phyloP scores from a whole-genome alignment of 1,140 invertebrate genomes.

The Octopus sinensis region DNA sequence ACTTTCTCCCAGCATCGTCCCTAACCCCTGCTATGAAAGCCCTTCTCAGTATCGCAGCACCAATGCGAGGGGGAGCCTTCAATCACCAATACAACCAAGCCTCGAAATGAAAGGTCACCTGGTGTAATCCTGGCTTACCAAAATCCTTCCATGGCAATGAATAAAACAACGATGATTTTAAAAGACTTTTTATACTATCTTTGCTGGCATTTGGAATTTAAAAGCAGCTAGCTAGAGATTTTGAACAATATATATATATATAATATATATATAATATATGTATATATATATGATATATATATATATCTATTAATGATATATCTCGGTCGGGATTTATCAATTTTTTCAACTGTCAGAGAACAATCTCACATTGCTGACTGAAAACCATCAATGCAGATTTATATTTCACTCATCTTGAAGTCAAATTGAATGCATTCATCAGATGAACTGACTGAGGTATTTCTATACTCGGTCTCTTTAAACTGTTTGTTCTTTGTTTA shows the following conservation, averaged over 20 bases:
- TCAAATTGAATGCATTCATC: too few species aligned
- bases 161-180: background rate
- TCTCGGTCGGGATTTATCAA: background rate
- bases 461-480: too few species aligned
- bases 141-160: background rate
- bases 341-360: background rate
- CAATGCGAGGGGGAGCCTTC: constrained; percentile 7
- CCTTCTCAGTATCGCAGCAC: constrained; percentile 1
- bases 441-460: too few species aligned
- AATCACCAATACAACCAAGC: background rate
- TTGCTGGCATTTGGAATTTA: background rate
- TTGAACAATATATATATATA: background rate
- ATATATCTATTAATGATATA: background rate
- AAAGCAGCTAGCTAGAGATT: background rate
- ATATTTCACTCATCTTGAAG: too few species aligned
- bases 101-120: constrained; percentile 12
- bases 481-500: too few species aligned
- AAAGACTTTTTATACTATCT: background rate
- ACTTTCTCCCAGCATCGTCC: constrained; percentile 13
- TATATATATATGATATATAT: background rate
- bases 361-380: too few species aligned
- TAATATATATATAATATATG: background rate
- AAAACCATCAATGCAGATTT: too few species aligned
- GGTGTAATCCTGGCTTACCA: background rate
- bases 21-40: constrained; percentile 12